Evolutionary conservation across 2,113 vertebrate genomes (phyloP).

Genomic region (Motacilla alba): DNA sequence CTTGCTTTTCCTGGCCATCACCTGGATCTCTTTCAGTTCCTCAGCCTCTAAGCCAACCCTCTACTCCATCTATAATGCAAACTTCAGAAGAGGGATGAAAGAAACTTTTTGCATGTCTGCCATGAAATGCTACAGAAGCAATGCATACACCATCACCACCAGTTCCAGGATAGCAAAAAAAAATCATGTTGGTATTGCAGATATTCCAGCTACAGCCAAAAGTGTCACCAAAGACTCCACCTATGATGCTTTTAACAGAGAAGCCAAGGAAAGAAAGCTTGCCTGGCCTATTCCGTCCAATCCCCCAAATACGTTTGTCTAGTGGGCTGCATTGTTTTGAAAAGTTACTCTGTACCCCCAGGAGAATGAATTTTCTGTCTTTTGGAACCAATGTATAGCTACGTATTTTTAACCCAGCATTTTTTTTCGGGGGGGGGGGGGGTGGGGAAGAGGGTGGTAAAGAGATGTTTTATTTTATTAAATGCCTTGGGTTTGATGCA

Average conservation of each 20-base stretch:
- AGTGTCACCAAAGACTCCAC: conserved; percentile 80
- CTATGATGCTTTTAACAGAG: conserved; percentile 87
- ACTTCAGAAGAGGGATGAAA: conserved; percentile 89
- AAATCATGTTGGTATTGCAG: conserved; percentile 90
- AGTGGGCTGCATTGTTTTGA: neutral
- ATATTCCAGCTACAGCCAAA: conserved; percentile 78
- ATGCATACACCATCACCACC: conserved; percentile 93
- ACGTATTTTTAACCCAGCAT: conserved; percentile 14
- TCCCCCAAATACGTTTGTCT: conserved; percentile 91
- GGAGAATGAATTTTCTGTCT: neutral
- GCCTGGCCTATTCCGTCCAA: conserved; percentile 91
- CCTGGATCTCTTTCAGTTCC: conserved; percentile 88
- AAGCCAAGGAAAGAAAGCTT: conserved; percentile 89
- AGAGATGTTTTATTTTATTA: conserved; percentile 61
- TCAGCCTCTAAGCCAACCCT: conserved; percentile 89
- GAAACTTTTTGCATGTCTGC: conserved; percentile 97
- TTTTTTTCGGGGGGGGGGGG: neutral
- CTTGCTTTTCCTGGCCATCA: conserved; percentile 76
- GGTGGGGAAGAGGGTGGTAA: too few relatives aligned
- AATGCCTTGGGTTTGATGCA: conserved; percentile 22
- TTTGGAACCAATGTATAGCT: neutral
- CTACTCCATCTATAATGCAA: conserved; percentile 87
- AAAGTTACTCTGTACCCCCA: neutral
- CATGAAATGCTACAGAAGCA: conserved; percentile 96
- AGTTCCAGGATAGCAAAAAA: conserved; percentile 93